Evolutionary conservation across 2,888 invertebrate genomes (phyloP).

Genomic region (Catocala nupta): DNA sequence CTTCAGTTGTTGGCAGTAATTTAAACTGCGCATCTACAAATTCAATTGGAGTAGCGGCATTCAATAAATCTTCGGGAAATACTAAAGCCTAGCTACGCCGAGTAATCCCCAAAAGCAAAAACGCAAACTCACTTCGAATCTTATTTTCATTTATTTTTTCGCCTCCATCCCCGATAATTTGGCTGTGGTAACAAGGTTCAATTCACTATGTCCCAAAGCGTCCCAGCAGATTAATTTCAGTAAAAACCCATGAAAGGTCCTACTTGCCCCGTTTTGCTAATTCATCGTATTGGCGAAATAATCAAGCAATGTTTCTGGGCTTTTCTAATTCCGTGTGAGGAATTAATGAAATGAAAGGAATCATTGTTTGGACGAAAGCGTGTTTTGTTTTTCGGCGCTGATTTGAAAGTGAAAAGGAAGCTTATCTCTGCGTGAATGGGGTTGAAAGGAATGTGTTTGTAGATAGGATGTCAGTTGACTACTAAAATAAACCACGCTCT

Average conservation of each 20-base stretch:
- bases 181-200: constrained; percentile 34
- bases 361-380: constrained; percentile 12
- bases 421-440: constrained; percentile 19
- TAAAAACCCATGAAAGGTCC: constrained; percentile 44
- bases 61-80: not conserved
- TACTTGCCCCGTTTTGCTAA: constrained; percentile 39
- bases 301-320: constrained; percentile 27
- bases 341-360: constrained; percentile 37
- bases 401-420: constrained; percentile 23
- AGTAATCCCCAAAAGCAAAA: constrained; percentile 28
- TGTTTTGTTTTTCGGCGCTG: constrained; percentile 23
- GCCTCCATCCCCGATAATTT: constrained; percentile 33
- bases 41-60: not conserved
- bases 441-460: constrained; percentile 1
- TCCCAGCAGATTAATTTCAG: constrained; percentile 47
- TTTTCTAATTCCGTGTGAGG: constrained; percentile 37
- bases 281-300: constrained; percentile 44
- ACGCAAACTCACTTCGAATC: constrained; percentile 29
- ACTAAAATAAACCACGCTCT: not conserved
- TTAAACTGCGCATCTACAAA: not conserved
- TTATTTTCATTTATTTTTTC: constrained; percentile 46
- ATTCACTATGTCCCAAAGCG: constrained; percentile 31
- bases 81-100: constrained; percentile 1
- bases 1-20: no score
- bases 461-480: not conserved